phyloP scores from a whole-genome alignment of 2,888 invertebrate genomes.

The Plebejus melissa region DNA sequence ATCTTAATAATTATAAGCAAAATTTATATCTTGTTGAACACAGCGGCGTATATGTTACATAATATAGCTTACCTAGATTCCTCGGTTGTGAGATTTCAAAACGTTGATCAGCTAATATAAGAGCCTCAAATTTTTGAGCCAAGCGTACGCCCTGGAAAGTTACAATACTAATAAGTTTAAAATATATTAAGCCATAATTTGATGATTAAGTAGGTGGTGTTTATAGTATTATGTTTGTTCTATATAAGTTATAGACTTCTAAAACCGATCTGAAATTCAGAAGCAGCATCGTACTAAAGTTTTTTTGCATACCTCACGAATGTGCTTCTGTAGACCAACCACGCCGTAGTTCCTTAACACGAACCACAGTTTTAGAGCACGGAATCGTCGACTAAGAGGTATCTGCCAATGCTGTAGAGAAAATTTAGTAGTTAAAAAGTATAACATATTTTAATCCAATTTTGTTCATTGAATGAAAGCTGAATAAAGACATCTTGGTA shows the following conservation, averaged over 20 bases:
- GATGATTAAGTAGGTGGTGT: no score
- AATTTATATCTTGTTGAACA: no score
- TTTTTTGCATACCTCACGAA: slow-evolving; percentile 85
- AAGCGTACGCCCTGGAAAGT: slow-evolving; percentile 88
- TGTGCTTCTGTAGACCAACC: slow-evolving; percentile 93
- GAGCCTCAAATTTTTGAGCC: slow-evolving; percentile 93
- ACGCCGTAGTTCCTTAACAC: slow-evolving; percentile 96
- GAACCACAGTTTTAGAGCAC: slow-evolving; percentile 97
- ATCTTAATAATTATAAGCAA: no score
- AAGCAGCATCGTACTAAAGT: background rate
- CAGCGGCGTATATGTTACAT: no score
- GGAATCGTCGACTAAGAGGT: slow-evolving; percentile 94
- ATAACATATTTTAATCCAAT: background rate
- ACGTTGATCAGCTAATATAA: slow-evolving; percentile 88
- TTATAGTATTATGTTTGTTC: no score
- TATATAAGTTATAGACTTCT: no score
- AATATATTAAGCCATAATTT: background rate
- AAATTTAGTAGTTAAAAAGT: slow-evolving; percentile 37
- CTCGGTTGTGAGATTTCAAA: slow-evolving; percentile 95
- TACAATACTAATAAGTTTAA: background rate
- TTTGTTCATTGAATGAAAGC: background rate
- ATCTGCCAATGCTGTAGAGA: slow-evolving; percentile 95
- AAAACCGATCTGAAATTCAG: no score
- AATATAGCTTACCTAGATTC: slow-evolving; percentile 81
- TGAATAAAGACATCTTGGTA: background rate